phyloP scores from a whole-genome alignment of 2,888 invertebrate species.

The Dinocampus coccinellae region DNA sequence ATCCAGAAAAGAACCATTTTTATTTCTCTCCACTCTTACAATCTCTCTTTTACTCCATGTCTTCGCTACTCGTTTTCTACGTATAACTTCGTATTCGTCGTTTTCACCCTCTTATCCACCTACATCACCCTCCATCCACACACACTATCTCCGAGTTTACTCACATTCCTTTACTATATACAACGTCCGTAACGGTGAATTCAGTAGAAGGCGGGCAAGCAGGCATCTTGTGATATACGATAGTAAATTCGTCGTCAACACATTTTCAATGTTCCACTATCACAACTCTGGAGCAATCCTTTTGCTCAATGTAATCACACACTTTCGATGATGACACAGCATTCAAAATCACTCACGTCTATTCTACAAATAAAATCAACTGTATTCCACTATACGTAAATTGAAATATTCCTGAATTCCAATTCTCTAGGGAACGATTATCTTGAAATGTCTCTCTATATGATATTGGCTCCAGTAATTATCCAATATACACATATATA shows the following conservation, averaged over 20 bases:
- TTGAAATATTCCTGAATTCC: too few relatives aligned
- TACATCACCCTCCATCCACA: constrained; percentile 11
- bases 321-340: not conserved
- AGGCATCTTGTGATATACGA: constrained; percentile 57
- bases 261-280: constrained; percentile 58
- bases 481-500: not conserved
- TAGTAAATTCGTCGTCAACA: constrained; percentile 55
- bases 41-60: too few relatives aligned
- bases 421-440: too few relatives aligned
- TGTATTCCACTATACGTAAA: too few relatives aligned
- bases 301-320: constrained; percentile 36
- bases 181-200: constrained; percentile 49
- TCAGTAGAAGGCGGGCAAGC: constrained; percentile 49
- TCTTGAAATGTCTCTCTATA: too few relatives aligned
- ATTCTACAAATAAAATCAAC: not conserved
- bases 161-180: constrained; percentile 35
- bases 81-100: constrained; percentile 27
- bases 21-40: constrained; percentile 42
- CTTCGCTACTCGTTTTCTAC: constrained; percentile 24
- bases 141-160: constrained; percentile 30
- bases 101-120: constrained; percentile 46
- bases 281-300: constrained; percentile 49
- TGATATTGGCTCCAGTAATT: constrained; percentile 30
- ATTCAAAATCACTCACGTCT: not conserved
- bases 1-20: constrained; percentile 54